Percentiles rank a stretch among this genome's conserved stretches.
phyloP scores from a whole-genome alignment of 2,797 vertebrate genomes.

The Coluber constrictor region DNA sequence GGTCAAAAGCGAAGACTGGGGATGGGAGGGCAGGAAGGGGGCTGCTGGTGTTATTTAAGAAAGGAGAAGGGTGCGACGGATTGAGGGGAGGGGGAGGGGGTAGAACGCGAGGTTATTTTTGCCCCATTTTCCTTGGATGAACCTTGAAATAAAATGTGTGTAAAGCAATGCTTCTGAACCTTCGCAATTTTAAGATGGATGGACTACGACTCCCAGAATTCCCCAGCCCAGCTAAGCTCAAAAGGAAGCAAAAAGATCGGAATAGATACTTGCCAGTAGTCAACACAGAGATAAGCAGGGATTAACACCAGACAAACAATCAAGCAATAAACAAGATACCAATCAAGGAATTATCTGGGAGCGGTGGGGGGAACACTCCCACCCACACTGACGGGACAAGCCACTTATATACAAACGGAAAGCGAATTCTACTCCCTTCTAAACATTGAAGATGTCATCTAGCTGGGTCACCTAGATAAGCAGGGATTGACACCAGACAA shows the following conservation, averaged over 20 bases:
- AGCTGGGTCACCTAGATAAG: neutral
- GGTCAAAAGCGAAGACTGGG: conserved; percentile 48
- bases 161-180: neutral
- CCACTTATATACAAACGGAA: neutral
- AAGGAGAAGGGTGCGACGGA: neutral
- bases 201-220: neutral
- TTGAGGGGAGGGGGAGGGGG: too few relatives aligned
- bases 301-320: neutral
- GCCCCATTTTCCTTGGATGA: neutral
- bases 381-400: too few relatives aligned
- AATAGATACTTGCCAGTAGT: neutral
- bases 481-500: neutral
- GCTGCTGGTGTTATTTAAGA: conserved; percentile 30
- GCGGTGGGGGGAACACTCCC: accelerated
- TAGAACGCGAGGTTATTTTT: neutral
- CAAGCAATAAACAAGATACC: neutral
- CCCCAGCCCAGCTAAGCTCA: neutral
- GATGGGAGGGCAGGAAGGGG: neutral
- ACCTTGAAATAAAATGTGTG: neutral
- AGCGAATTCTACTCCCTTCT: neutral
- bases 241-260: neutral
- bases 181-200: neutral
- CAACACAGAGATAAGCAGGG: neutral
- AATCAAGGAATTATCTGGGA: neutral
- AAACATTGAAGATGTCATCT: neutral